Percentiles rank a stretch among this genome's conserved stretches.
Conservation (phyloP, 2,888 invertebrate genomes). For the Heteromurus nitidus region DNA sequence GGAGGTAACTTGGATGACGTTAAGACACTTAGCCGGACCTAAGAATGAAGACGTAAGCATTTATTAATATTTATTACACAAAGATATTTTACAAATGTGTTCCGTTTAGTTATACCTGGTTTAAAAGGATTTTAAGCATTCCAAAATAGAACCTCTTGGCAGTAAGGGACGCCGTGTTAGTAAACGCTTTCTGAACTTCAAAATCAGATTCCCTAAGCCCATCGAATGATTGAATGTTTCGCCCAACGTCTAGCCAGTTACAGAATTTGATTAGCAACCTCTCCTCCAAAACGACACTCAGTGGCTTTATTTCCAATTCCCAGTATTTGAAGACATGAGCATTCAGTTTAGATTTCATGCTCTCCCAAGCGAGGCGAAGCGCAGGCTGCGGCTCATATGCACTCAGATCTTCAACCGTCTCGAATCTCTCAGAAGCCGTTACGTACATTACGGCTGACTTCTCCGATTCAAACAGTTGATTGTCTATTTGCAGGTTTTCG, state of each 20-base stretch:
- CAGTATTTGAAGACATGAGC: constrained; percentile 72
- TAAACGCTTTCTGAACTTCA: constrained; percentile 86
- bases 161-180: constrained; percentile 87
- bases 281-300: constrained; percentile 93
- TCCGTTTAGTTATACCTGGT: constrained; percentile 79
- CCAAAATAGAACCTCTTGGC: constrained; percentile 92
- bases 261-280: constrained; percentile 84
- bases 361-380: constrained; percentile 84
- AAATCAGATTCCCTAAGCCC: constrained; percentile 85
- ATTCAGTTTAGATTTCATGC: constrained; percentile 71
- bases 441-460: constrained; percentile 90
- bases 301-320: constrained; percentile 73
- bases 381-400: constrained; percentile 85
- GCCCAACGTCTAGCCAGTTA: constrained; percentile 76
- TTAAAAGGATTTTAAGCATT: constrained; percentile 85
- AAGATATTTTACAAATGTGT: too few species aligned
- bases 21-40: constrained; percentile 91
- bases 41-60: too few species aligned
- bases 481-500: constrained; percentile 79
- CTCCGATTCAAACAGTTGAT: constrained; percentile 89
- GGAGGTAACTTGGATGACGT: constrained; percentile 89
- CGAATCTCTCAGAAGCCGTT: constrained; percentile 72
- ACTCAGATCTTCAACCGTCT: constrained; percentile 78
- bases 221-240: constrained; percentile 79
- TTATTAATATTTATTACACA: too few species aligned